Evolutionary conservation across 2,797 vertebrate species (phyloP).

Genomic region (Merluccius polli): DNA sequence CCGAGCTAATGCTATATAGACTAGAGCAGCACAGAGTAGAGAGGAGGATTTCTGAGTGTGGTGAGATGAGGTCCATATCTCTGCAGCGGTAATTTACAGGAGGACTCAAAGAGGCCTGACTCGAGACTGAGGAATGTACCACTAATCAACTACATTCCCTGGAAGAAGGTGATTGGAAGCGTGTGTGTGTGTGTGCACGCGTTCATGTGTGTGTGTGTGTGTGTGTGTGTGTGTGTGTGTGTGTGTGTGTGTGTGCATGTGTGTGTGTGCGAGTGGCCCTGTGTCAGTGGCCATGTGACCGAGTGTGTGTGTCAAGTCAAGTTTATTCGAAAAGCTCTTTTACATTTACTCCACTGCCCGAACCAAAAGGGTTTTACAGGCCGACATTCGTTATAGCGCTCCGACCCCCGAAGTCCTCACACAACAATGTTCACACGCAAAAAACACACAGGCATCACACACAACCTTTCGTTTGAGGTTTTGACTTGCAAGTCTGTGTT

Average conservation of each 20-base stretch:
- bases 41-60: neutral
- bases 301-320: no score
- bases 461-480: neutral
- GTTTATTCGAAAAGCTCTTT: no score
- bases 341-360: no score
- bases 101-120: conserved; percentile 44
- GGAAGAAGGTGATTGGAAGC: conserved; percentile 13
- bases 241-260: conserved; percentile 8
- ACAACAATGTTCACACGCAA: neutral
- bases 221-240: neutral
- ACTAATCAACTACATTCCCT: conserved; percentile 60
- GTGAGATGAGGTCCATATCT: conserved; percentile 24
- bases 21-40: conserved; percentile 1
- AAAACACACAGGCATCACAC: neutral
- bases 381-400: no score
- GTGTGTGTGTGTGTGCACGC: conserved; percentile 14
- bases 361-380: no score
- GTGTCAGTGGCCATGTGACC: conserved; percentile 4
- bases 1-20: no score
- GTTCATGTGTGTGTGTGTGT: conserved; percentile 11
- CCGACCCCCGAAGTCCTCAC: no score
- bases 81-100: conserved; percentile 59
- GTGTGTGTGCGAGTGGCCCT: conserved; percentile 14
- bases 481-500: neutral
- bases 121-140: conserved; percentile 69